phyloP scores from a whole-genome alignment of 2,888 invertebrate species.

The Cetonia aurata region DNA sequence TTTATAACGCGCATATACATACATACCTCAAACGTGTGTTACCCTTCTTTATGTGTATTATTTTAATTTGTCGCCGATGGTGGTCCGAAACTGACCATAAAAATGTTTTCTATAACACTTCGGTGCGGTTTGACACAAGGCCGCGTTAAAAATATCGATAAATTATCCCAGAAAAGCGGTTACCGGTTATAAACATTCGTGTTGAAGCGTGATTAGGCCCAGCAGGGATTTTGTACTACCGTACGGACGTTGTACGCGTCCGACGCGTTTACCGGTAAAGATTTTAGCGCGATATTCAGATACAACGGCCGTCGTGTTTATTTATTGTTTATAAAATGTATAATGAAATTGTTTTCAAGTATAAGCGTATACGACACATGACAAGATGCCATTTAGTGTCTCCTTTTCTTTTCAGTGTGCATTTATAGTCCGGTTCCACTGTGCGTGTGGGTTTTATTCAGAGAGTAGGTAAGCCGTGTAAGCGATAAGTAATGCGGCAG shows the following conservation, averaged over 20 bases:
- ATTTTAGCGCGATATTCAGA: not conserved
- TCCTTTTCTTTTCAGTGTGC: conserved; percentile 14
- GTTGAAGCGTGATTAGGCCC: conserved; percentile 40
- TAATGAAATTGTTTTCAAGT: conserved; percentile 33
- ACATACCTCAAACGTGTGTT: conserved; percentile 37
- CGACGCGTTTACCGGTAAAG: not conserved
- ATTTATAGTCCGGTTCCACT: conserved; percentile 5
- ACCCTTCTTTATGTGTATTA: conserved; percentile 42
- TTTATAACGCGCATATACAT: conserved; percentile 41
- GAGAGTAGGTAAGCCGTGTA: conserved; percentile 4
- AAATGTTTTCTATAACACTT: conserved; percentile 40
- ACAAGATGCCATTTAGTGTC: conserved; percentile 14
- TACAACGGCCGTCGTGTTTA: not conserved
- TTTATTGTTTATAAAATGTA: conserved; percentile 27
- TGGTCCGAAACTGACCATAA: conserved; percentile 44
- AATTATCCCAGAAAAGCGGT: conserved; percentile 40
- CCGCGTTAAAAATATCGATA: conserved; percentile 39
- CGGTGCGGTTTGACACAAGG: conserved; percentile 31
- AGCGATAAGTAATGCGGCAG: conserved; percentile 10
- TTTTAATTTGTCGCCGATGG: conserved; percentile 44
- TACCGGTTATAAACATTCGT: conserved; percentile 38
- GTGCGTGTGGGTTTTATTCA: conserved; percentile 22
- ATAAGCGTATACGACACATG: conserved; percentile 29
- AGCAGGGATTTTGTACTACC: conserved; percentile 38
- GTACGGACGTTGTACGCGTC: conserved; percentile 11